Evolutionary conservation across 2,888 invertebrate species (phyloP).

Genomic region (Achlya flavicornis): DNA sequence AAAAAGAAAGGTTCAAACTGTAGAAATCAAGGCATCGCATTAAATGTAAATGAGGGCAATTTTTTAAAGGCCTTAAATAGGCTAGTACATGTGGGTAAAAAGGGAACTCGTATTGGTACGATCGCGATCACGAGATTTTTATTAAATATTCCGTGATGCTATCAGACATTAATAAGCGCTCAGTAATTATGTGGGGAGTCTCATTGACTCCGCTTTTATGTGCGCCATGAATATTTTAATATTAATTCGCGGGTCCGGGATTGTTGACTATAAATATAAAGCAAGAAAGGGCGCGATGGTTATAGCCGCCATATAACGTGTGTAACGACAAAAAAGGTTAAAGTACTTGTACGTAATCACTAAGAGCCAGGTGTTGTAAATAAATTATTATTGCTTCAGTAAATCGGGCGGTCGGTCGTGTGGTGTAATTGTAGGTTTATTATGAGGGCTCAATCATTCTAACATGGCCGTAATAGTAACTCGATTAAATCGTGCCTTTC

Average conservation of each 20-base stretch:
- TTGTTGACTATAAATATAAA: slow-evolving; percentile 37
- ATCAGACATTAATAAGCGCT: slow-evolving; percentile 60
- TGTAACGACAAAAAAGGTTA: slow-evolving; percentile 46
- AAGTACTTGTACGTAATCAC: slow-evolving; percentile 41
- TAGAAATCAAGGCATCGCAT: too few species aligned
- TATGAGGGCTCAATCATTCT: slow-evolving; percentile 35
- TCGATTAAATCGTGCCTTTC: slow-evolving; percentile 12
- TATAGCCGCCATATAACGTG: slow-evolving; percentile 43
- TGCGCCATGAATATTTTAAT: slow-evolving; percentile 61
- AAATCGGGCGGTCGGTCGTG: slow-evolving; percentile 26
- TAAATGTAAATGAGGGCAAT: too few species aligned
- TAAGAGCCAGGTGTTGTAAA: slow-evolving; percentile 51
- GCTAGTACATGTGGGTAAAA: too few species aligned
- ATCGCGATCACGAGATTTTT: slow-evolving; percentile 40
- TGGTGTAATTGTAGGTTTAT: slow-evolving; percentile 39
- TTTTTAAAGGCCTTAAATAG: too few species aligned
- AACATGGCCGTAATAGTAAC: slow-evolving; percentile 26
- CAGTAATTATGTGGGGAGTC: slow-evolving; percentile 56
- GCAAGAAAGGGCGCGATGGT: slow-evolving; percentile 43
- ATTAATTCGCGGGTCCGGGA: slow-evolving; percentile 41
- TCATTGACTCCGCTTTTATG: slow-evolving; percentile 59
- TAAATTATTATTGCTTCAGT: slow-evolving; percentile 55
- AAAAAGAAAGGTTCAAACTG: too few species aligned
- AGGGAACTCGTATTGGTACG: slow-evolving; percentile 35
- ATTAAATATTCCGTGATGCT: slow-evolving; percentile 51